Evolutionary conservation across 37 sponge, comb jelly and placozoan species (phyloP).

Genomic region (Spongilla lacustris): DNA sequence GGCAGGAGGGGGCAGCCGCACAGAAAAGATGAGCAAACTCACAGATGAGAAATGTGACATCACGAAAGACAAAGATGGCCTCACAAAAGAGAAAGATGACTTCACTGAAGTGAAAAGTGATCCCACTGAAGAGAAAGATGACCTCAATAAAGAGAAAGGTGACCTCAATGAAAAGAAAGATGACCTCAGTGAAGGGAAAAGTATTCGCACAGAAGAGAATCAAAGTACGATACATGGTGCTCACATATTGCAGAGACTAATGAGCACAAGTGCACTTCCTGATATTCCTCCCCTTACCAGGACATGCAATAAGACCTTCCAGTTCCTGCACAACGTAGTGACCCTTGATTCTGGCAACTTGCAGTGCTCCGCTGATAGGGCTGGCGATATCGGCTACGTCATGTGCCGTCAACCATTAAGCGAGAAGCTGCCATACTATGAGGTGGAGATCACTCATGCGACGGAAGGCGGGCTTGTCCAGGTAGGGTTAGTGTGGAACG

Average conservation of each 20-base stretch:
- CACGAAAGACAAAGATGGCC: neutral
- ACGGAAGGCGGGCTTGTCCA: neutral
- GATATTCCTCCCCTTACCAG: slow-evolving; percentile 2
- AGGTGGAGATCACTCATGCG: slow-evolving; percentile 38
- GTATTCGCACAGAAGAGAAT: neutral
- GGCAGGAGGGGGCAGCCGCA: neutral
- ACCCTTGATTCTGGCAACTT: neutral
- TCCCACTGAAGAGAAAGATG: neutral
- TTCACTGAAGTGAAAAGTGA: neutral
- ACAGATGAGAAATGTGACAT: neutral
- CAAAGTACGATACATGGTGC: neutral
- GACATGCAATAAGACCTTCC: slow-evolving; percentile 23
- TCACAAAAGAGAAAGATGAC: neutral
- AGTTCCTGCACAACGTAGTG: slow-evolving; percentile 36
- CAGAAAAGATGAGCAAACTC: too few species aligned
- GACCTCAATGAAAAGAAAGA: neutral
- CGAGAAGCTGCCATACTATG: slow-evolving; percentile 69
- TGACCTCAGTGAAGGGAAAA: neutral
- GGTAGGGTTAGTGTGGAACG: slow-evolving; percentile 43
- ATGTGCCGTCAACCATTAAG: slow-evolving; percentile 39
- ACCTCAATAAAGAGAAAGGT: neutral
- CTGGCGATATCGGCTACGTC: slow-evolving; percentile 24
- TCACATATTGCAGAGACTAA: neutral
- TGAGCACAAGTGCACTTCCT: neutral
- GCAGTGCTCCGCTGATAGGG: neutral